Evolutionary conservation across 1,140 invertebrate genomes (phyloP).

Genomic region (Cydia pomonella): DNA sequence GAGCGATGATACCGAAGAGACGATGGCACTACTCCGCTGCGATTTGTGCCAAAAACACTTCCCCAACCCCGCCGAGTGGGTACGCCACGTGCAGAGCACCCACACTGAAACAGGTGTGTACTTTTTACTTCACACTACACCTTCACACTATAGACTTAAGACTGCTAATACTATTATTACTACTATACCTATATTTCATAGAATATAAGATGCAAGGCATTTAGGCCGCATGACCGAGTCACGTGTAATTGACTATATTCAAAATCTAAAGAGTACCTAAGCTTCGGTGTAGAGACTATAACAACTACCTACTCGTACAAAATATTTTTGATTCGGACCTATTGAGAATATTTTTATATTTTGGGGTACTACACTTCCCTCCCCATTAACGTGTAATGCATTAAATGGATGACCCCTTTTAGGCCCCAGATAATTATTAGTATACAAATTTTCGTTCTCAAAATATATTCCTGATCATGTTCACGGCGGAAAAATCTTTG

Average conservation of each 20-base stretch:
- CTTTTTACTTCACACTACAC: constrained; percentile 15
- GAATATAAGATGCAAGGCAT: too few relatives aligned
- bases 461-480: background rate
- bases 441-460: background rate
- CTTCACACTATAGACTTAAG: background rate
- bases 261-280: too few relatives aligned
- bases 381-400: too few relatives aligned
- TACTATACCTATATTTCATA: too few relatives aligned
- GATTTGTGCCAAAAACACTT: constrained; percentile 91
- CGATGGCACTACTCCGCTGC: constrained; percentile 86
- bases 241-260: too few relatives aligned
- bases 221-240: too few relatives aligned
- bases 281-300: too few relatives aligned
- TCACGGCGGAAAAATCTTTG: background rate
- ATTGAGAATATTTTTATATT: too few relatives aligned
- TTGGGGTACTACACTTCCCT: too few relatives aligned
- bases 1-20: constrained; percentile 85
- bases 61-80: constrained; percentile 91
- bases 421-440: background rate
- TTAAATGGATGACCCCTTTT: too few relatives aligned
- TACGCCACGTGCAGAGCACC: constrained; percentile 89
- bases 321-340: too few relatives aligned
- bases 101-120: constrained; percentile 87
- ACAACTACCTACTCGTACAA: too few relatives aligned
- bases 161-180: background rate